phyloP scores from a whole-genome alignment of 2,113 vertebrate species.

The Casuarius casuarius region DNA sequence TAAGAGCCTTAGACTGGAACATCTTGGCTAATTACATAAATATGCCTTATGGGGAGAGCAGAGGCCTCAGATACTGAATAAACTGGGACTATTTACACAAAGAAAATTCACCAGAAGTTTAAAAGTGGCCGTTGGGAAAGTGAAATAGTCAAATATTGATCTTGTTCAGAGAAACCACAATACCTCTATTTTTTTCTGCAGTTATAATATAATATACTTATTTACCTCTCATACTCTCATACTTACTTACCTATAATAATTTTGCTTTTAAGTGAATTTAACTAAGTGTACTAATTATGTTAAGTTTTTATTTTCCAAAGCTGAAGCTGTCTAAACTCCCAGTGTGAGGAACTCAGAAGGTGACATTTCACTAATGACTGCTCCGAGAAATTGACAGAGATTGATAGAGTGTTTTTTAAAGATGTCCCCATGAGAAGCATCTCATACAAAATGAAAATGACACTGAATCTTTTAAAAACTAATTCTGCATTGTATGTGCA shows the following conservation, averaged over 20 bases:
- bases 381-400: slow-evolving; percentile 76
- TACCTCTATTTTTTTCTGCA: not conserved
- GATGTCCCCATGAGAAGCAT: slow-evolving; percentile 53
- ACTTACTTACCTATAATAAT: not conserved
- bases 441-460: slow-evolving; percentile 56
- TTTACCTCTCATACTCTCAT: not conserved
- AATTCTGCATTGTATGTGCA: not conserved
- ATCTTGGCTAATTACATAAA: not conserved
- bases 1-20: not conserved
- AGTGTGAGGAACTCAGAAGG: slow-evolving; percentile 67
- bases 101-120: not conserved
- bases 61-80: not conserved
- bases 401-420: slow-evolving; percentile 68
- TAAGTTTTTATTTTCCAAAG: slow-evolving; percentile 58
- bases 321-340: slow-evolving; percentile 48
- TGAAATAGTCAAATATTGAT: not conserved
- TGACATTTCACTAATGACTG: slow-evolving; percentile 80
- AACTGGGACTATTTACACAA: not conserved
- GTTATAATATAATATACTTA: not conserved
- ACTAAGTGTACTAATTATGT: slow-evolving; percentile 36
- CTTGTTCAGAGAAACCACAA: not conserved
- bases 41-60: not conserved
- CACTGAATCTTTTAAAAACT: slow-evolving; percentile 34
- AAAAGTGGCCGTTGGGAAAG: not conserved
- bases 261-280: slow-evolving; percentile 35